phyloP scores from a whole-genome alignment of 2,797 vertebrate genomes.

The Tamandua tetradactyla region DNA sequence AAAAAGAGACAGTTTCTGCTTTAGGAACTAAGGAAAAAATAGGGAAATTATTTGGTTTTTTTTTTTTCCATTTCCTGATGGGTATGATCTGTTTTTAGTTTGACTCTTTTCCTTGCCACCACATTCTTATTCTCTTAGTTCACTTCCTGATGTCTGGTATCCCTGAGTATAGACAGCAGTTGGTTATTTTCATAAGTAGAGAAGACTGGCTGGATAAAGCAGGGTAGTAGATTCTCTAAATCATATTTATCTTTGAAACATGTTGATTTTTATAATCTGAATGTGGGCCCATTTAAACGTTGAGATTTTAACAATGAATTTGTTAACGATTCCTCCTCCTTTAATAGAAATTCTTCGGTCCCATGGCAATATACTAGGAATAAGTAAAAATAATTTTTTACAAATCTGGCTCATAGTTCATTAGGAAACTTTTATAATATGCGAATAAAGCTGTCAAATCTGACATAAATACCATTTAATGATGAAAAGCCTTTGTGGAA shows the following conservation, averaged over 20 bases:
- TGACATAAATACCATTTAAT: slow-evolving; percentile 2
- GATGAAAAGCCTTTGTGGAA: slow-evolving; percentile 24
- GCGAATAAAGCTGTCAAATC: background rate
- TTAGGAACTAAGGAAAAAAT: slow-evolving; percentile 51
- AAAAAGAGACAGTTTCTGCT: slow-evolving; percentile 68
- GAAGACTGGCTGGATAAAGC: background rate
- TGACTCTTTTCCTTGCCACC: slow-evolving; percentile 68
- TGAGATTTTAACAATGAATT: background rate
- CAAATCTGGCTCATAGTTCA: background rate
- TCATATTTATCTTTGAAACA: background rate
- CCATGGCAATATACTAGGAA: background rate
- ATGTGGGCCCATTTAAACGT: background rate
- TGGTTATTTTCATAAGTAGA: slow-evolving; percentile 56
- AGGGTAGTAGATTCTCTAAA: background rate
- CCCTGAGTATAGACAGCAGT: slow-evolving; percentile 55
- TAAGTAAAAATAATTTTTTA: slow-evolving; percentile 34
- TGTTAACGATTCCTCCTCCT: slow-evolving; percentile 1
- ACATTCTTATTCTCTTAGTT: slow-evolving; percentile 75
- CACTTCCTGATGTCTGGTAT: slow-evolving; percentile 73
- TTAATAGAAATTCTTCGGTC: slow-evolving; percentile 27
- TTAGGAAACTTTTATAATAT: background rate
- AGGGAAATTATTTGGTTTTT: slow-evolving; percentile 75
- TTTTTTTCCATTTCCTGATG: slow-evolving; percentile 78
- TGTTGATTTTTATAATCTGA: slow-evolving; percentile 42
- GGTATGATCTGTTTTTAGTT: slow-evolving; percentile 77